These are phyloP conservation scores for Caenorhabditis wallacei DNA, from an alignment of 2,888 invertebrate species.

Conservation along the genomic window DNA sequence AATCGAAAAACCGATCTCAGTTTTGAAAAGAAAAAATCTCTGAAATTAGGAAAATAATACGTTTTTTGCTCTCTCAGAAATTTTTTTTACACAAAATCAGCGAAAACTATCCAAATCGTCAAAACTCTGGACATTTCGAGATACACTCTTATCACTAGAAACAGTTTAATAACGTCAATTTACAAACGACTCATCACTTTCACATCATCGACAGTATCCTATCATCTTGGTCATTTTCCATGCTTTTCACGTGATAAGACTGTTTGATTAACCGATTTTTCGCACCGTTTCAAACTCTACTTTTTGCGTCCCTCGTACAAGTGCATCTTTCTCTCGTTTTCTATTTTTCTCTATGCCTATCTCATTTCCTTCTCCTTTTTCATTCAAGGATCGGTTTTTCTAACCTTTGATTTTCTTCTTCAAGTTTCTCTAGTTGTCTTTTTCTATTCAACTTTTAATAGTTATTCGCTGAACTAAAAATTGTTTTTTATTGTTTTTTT, in stretches of 20 bases:
- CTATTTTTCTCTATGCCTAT: background rate
- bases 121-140: no score
- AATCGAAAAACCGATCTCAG: no score
- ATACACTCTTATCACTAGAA: no score
- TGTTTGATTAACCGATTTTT: constrained; percentile 57
- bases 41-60: no score
- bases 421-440: background rate
- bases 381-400: constrained; percentile 20
- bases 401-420: background rate
- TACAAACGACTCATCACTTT: no score
- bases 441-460: no score
- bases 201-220: constrained; percentile 5
- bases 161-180: no score
- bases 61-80: no score
- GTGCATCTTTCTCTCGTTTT: constrained; percentile 36
- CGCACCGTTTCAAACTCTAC: constrained; percentile 36
- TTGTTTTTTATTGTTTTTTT: constrained; percentile 19
- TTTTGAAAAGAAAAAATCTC: no score
- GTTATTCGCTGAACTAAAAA: no score
- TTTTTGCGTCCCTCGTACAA: constrained; percentile 29
- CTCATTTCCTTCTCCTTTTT: constrained; percentile 14
- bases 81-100: no score
- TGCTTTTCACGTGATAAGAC: constrained; percentile 43
- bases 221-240: constrained; percentile 21
- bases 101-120: no score